These are phyloP conservation scores for Babyrousa celebensis DNA, from an alignment of 2,797 vertebrate species.

Conservation along the genomic window DNA sequence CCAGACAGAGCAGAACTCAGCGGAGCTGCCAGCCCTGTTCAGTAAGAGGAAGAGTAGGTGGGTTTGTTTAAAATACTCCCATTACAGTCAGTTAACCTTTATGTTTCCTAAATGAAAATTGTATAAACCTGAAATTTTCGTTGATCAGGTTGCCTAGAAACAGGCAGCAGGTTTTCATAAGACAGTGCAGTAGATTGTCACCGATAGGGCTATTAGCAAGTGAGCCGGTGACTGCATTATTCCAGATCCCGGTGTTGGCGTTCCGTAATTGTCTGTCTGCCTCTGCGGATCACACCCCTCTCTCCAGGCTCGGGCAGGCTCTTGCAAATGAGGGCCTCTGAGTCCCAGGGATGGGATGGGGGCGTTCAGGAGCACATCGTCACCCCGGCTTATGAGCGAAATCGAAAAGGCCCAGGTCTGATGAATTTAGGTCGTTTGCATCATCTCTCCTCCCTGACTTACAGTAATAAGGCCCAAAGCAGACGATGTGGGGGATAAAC, in stretches of 20 bases:
- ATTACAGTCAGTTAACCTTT: constrained; percentile 92
- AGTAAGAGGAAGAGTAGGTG: constrained; percentile 87
- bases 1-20: constrained; percentile 64
- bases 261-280: constrained; percentile 82
- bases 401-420: constrained; percentile 8
- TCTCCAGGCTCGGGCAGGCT: constrained; percentile 30
- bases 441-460: not conserved
- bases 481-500: constrained; percentile 7
- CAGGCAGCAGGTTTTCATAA: constrained; percentile 89
- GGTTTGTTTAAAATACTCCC: constrained; percentile 92
- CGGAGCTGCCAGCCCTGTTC: constrained; percentile 73
- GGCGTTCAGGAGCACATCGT: not conserved
- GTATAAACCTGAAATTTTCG: constrained; percentile 92
- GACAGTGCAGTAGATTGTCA: constrained; percentile 88
- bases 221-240: constrained; percentile 78
- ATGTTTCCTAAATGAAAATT: constrained; percentile 92
- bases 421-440: constrained; percentile 34
- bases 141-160: constrained; percentile 91
- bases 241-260: constrained; percentile 40
- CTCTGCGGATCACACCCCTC: constrained; percentile 62
- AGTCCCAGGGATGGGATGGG: not conserved
- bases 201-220: constrained; percentile 88
- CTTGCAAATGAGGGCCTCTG: not conserved
- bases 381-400: not conserved
- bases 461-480: not conserved